Evolutionary conservation across 2,888 invertebrate species (phyloP), one percentile per base, ranked within the genome.

Genomic region (Tuta absoluta): DNA sequence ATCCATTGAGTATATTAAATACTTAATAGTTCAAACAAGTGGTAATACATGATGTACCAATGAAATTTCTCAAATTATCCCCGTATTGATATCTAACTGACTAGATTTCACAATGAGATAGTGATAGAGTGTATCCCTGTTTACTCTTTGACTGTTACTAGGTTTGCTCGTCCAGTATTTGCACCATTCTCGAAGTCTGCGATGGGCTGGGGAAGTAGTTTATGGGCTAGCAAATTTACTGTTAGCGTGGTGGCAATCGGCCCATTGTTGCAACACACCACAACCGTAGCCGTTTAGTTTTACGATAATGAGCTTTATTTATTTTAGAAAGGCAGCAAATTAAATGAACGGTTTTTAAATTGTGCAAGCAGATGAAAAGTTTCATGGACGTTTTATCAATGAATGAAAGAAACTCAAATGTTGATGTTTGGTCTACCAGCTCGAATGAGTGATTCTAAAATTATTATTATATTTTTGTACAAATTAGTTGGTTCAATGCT

Each of bases 221-320:
- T 79, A 79, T 70, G 75, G 74, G 66, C 69, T 67, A 65, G 74
- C 79, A 74, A 77, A 81, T 79, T 76, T 65, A 71, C 66, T 65
- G 59, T 60, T 63, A 65, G 67, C 49, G 38, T 56, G 48, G 63
- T 72, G 70, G 69, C 69, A 68, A 37, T 21, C 37, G 24, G 69
- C 68, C 68, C 67, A 69, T 64, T 67, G 63, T 71, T 67, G 61
- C 68, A 67, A 63, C 49, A 45, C 57, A 17, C n/a, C 4, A n/a
- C 21, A 17, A 12, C 19, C 10, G 21, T 23, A 38, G 38, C n/a
- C 38, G 58, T 58, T 58, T 58, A 58, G 21, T 38, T 58, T 58
- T 58, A 58, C 38, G 58, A 58, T 58, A 38, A 58, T 58, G 17
- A 58, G 19, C 21, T 37, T 38, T 58, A 58, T 58, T 58, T 58